Percentiles rank a stretch among this genome's conserved stretches.
Evolutionary conservation across 2,888 invertebrate genomes (phyloP).

Genomic region (Blera fallax): DNA sequence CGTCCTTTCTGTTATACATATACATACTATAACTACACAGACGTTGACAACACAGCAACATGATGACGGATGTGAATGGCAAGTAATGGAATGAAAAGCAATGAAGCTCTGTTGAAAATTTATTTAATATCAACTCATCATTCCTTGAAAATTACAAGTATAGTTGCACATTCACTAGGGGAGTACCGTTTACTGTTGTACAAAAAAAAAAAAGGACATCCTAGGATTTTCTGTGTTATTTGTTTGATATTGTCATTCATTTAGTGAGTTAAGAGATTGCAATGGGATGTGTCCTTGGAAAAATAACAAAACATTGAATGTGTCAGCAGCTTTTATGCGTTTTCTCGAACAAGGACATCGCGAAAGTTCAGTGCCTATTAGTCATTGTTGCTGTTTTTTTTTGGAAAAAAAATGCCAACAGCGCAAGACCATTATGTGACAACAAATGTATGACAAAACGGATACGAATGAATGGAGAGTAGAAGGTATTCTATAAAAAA

Average conservation of each 20-base stretch:
- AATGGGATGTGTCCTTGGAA: constrained; percentile 17
- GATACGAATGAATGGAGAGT: not conserved
- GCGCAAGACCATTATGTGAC: not conserved
- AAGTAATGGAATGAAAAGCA: constrained; percentile 15
- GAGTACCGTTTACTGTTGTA: not conserved
- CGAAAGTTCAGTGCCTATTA: not conserved
- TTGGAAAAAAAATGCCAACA: not conserved
- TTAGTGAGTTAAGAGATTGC: constrained; percentile 1
- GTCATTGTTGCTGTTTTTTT: not conserved
- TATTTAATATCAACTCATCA: constrained; percentile 21
- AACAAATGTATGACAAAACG: not conserved
- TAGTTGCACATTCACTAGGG: not conserved
- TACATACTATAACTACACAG: too few relatives aligned
- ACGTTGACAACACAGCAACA: constrained; percentile 7
- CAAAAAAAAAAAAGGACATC: not conserved
- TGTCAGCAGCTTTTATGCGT: constrained; percentile 4
- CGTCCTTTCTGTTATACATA: not conserved
- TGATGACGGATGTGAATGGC: constrained; percentile 10
- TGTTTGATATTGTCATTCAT: constrained; percentile 7
- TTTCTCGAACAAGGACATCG: constrained; percentile 19
- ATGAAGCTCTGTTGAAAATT: constrained; percentile 26
- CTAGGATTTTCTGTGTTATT: not conserved
- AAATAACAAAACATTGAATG: constrained; percentile 3
- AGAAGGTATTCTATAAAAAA: not conserved
- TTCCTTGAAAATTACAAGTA: not conserved